A percentile compares a stretch with the other conserved stretches of the same genome.
These are phyloP conservation scores for Anthrax anthrax DNA, from an alignment of 2,888 invertebrate genomes.

Conservation along the genomic window DNA sequence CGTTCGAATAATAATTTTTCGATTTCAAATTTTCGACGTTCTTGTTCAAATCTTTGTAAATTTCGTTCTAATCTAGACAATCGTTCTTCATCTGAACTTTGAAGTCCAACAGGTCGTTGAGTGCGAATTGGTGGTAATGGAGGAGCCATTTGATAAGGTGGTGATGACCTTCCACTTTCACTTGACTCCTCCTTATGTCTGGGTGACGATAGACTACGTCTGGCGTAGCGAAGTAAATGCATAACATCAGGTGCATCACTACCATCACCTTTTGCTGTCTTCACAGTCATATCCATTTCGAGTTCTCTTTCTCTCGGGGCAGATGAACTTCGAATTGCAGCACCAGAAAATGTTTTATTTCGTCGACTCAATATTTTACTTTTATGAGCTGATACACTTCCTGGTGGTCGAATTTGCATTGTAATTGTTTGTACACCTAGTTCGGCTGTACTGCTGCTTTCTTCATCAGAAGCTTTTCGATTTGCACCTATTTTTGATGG, in stretches of 20 bases:
- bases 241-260: constrained; percentile 13
- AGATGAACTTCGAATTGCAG: constrained; percentile 33
- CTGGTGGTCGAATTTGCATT: constrained; percentile 26
- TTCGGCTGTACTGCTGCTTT: constrained; percentile 14
- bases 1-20: constrained; percentile 35
- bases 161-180: constrained; percentile 22
- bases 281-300: neutral
- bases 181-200: constrained; percentile 30
- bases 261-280: constrained; percentile 21
- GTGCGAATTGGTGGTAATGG: neutral
- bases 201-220: constrained; percentile 31
- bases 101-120: neutral
- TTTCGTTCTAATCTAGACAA: constrained; percentile 28
- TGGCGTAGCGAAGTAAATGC: constrained; percentile 21
- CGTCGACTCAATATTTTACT: constrained; percentile 30
- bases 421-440: constrained; percentile 18
- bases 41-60: constrained; percentile 29
- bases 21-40: constrained; percentile 33
- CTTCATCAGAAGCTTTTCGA: constrained; percentile 15
- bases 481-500: constrained; percentile 9
- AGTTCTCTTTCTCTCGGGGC: constrained; percentile 24
- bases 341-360: constrained; percentile 26
- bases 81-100: constrained; percentile 12
- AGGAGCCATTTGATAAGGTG: constrained; percentile 1
- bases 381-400: constrained; percentile 27